Base-by-base conservation (phyloP, 2,113 vertebrate genomes). In the Cheilinus undulatus region DNA sequence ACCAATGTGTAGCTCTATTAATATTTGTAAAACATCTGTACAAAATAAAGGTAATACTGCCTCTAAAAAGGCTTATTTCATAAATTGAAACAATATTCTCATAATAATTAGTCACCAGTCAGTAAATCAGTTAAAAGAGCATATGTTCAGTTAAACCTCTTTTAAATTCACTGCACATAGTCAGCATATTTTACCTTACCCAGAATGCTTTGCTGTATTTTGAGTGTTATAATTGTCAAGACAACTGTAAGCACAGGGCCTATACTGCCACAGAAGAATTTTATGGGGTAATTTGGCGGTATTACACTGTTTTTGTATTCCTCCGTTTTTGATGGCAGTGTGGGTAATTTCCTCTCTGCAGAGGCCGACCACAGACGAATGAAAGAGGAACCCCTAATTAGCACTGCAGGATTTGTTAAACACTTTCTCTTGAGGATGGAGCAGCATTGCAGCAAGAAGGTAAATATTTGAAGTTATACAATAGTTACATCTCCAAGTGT, bases 381-480 rank as follows among this genome's bases (percentile, higher is more conserved):
- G 61, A 82, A 73, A 45, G 68, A 67, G 62, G 64, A 68, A 74
- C 68, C 27, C 22, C 73, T 85, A 88, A 86, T 90, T 84, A 91
- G 80, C 76, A 54, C 71, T 76, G 76, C 73, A 83, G 80, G 85
- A 82, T 86, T 85, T 82, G 78, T 76, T 75, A 68, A 78, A 89
- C 78, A 73, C 54, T 78, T 85, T 67, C 73, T 84, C 69, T 63
- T 53, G 85, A 85, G 73, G 61, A 78, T 26, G 67, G 53, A 80
- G 77, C 78, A 49, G 45, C 46, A 78, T 66, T 76, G 80, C 64
- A 84, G 76, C 38, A 43, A 68, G 74, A 82, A 83, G 69, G 78
- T 83, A 86, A 88, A 86, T 84, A 84, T 88, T 81, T 79, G 76
- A 88, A 76, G 66, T 73, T 53, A 70, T 65, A 54, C 66, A 69